Conservation (phyloP, 2,113 vertebrate species). For the Ailurus styani region DNA sequence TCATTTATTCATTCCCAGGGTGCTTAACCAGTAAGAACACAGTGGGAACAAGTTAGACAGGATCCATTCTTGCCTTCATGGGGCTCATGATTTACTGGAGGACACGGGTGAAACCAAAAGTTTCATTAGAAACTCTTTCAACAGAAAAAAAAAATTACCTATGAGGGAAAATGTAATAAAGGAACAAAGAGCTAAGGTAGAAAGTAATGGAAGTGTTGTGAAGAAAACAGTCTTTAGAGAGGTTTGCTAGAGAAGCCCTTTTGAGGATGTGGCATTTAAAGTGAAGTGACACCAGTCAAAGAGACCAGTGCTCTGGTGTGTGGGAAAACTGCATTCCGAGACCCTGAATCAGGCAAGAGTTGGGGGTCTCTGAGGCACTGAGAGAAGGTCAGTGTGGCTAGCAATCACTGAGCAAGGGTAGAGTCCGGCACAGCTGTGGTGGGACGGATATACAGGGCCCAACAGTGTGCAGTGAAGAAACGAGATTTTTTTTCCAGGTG, state of each 20-base stretch:
- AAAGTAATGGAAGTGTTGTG: neutral
- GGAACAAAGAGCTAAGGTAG: neutral
- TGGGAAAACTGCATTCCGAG: neutral
- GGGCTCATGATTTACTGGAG: neutral
- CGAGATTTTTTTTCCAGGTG: neutral
- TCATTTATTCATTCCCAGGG: neutral
- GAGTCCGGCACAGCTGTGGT: neutral
- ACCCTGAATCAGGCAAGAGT: neutral
- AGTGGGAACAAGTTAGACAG: neutral
- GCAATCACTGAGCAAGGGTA: neutral
- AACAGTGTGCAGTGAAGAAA: neutral
- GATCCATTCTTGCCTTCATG: neutral
- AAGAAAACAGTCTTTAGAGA: neutral
- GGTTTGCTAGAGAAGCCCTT: neutral
- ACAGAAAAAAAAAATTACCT: neutral
- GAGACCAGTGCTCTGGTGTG: neutral
- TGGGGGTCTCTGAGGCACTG: neutral
- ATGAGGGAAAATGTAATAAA: neutral
- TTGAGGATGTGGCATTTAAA: neutral
- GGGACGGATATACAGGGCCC: neutral
- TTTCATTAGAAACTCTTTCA: conserved; percentile 12
- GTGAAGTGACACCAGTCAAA: neutral
- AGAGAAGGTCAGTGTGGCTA: neutral
- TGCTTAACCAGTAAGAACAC: neutral
- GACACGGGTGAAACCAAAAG: neutral